Percentiles rank a stretch among this genome's conserved stretches.
Evolutionary conservation across 2,888 invertebrate species (phyloP).

Genomic region (Cephus runcator): DNA sequence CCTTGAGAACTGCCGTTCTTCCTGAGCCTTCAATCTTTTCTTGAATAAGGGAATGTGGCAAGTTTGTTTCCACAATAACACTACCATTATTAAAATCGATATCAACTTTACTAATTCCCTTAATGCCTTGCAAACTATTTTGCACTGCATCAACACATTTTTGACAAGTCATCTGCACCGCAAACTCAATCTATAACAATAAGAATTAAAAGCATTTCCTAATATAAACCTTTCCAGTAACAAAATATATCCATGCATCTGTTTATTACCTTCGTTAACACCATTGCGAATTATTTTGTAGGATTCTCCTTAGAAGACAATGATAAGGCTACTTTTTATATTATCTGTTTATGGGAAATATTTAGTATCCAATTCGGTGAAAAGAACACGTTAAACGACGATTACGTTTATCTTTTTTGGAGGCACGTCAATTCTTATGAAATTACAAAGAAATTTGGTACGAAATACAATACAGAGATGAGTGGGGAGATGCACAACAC

Average conservation of each 20-base stretch:
- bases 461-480: too few relatives aligned
- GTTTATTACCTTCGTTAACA: neutral
- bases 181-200: conserved; percentile 71
- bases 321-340: neutral
- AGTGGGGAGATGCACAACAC: too few relatives aligned
- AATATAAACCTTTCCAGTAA: neutral
- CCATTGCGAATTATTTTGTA: neutral
- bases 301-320: neutral
- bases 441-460: neutral
- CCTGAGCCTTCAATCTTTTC: conserved; percentile 71
- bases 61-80: conserved; percentile 75
- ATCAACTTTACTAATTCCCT: conserved; percentile 67
- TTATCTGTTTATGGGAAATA: neutral
- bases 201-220: neutral
- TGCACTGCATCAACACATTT: conserved; percentile 68
- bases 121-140: conserved; percentile 59
- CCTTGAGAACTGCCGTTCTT: conserved; percentile 79
- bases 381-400: neutral
- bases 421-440: neutral
- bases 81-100: conserved; percentile 73
- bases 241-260: neutral
- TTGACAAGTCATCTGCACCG: conserved; percentile 73
- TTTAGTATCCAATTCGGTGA: neutral
- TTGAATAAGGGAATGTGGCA: conserved; percentile 69
- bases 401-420: neutral